These are phyloP conservation scores for Papilio machaon DNA, from an alignment of 1,140 invertebrate genomes.

Conservation along the genomic window DNA sequence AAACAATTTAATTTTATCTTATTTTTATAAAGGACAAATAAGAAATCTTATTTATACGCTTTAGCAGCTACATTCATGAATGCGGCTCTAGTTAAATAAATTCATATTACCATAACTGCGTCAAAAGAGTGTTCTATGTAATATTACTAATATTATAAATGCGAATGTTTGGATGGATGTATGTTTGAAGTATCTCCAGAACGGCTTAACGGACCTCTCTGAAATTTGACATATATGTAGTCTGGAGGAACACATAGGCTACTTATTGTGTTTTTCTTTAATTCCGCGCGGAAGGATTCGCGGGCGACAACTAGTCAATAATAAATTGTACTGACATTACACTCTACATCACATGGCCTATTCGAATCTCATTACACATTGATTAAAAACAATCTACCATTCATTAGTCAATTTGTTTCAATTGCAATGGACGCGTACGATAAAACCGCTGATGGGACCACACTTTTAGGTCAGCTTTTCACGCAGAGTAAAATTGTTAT, in stretches of 20 bases:
- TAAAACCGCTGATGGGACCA: conserved; percentile 20
- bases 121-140: neutral
- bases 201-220: too few relatives aligned
- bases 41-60: too few relatives aligned
- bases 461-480: conserved; percentile 25
- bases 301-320: neutral
- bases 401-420: conserved; percentile 27
- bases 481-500: conserved; percentile 2
- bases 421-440: conserved; percentile 12
- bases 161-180: too few relatives aligned
- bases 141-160: neutral
- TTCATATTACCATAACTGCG: neutral
- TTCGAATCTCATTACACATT: conserved; percentile 11
- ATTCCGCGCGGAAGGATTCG: too few relatives aligned
- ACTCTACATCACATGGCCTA: neutral
- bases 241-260: too few relatives aligned
- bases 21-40: too few relatives aligned
- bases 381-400: conserved; percentile 23
- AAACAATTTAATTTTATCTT: too few relatives aligned
- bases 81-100: too few relatives aligned
- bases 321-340: conserved; percentile 1
- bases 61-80: too few relatives aligned
- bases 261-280: too few relatives aligned
- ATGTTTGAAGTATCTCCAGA: too few relatives aligned
- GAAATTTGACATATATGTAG: too few relatives aligned